phyloP scores from a whole-genome alignment of 2,888 invertebrate species.

The Urechis unicinctus region DNA sequence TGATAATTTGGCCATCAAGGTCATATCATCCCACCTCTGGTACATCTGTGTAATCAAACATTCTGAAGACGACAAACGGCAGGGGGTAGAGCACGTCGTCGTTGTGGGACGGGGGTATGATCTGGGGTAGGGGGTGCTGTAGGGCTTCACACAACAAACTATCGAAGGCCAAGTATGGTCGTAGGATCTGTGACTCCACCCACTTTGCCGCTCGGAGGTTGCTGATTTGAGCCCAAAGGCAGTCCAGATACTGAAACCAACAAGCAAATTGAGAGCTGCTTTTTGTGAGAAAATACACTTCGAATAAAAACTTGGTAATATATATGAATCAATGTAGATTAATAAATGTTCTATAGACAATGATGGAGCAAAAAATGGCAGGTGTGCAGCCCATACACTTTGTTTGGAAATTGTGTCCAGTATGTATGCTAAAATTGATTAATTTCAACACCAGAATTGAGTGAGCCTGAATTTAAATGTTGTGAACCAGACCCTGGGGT shows the following conservation, averaged over 20 bases:
- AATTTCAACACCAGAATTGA: too few relatives aligned
- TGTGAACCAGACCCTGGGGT: too few relatives aligned
- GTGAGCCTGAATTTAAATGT: too few relatives aligned
- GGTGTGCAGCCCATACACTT: too few relatives aligned
- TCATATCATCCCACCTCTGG: conserved; percentile 60
- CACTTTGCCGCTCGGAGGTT: conserved; percentile 90
- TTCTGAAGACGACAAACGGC: conserved; percentile 82
- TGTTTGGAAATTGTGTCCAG: too few relatives aligned
- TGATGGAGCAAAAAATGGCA: too few relatives aligned
- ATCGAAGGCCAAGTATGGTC: conserved; percentile 90
- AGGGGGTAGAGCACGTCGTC: conserved; percentile 85
- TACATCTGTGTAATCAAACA: conserved; percentile 99
- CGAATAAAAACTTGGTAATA: not conserved
- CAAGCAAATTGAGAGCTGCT: too few relatives aligned
- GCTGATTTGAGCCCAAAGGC: conserved; percentile 89
- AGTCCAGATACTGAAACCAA: conserved; percentile 79
- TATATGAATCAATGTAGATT: too few relatives aligned
- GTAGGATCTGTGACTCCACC: conserved; percentile 91
- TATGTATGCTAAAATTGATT: too few relatives aligned
- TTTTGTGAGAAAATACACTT: not conserved
- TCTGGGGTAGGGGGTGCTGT: conserved; percentile 87
- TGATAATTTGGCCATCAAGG: too few relatives aligned
- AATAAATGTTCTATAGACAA: too few relatives aligned
- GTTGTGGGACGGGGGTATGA: conserved; percentile 92
- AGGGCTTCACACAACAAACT: conserved; percentile 89